Evolutionary conservation across 2,113 vertebrate genomes (phyloP).

Genomic region (Dicerorhinus sumatrensis): DNA sequence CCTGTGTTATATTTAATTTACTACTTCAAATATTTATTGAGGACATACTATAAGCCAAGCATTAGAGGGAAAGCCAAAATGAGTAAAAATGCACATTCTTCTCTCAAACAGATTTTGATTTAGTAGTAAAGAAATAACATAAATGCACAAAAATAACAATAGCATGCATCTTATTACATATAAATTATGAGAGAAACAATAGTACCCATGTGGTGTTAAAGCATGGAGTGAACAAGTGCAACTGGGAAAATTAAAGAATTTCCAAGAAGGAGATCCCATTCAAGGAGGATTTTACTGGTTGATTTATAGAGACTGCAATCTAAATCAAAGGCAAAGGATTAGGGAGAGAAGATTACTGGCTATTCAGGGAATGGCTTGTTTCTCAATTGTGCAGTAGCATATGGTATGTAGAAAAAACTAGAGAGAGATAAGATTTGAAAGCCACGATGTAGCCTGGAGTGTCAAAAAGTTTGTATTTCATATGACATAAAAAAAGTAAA

Average conservation of each 20-base stretch:
- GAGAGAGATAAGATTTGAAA: slow-evolving; percentile 57
- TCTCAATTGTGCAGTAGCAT: slow-evolving; percentile 56
- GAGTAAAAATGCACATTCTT: not conserved
- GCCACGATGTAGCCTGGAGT: not conserved
- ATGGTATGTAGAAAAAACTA: slow-evolving; percentile 41
- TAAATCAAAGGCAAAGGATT: slow-evolving; percentile 58
- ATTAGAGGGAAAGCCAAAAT: not conserved
- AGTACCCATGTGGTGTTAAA: not conserved
- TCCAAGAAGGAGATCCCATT: not conserved
- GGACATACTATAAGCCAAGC: not conserved
- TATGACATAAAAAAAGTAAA: not conserved
- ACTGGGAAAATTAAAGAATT: not conserved
- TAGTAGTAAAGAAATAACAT: not conserved
- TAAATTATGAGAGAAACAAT: not conserved
- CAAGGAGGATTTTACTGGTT: not conserved
- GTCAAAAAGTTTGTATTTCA: slow-evolving; percentile 63
- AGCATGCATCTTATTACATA: not conserved
- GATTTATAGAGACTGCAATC: slow-evolving; percentile 3
- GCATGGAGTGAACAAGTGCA: not conserved
- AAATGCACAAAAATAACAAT: not conserved
- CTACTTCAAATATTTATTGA: not conserved
- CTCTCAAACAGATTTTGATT: not conserved
- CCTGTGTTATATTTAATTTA: not conserved
- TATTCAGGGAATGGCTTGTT: slow-evolving; percentile 50
- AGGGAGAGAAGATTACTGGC: slow-evolving; percentile 36